A percentile compares a stretch with the other conserved stretches of the same genome.
These are phyloP conservation scores for Hydraecia micacea DNA, from an alignment of 2,888 invertebrate genomes.

Conservation along the genomic window DNA sequence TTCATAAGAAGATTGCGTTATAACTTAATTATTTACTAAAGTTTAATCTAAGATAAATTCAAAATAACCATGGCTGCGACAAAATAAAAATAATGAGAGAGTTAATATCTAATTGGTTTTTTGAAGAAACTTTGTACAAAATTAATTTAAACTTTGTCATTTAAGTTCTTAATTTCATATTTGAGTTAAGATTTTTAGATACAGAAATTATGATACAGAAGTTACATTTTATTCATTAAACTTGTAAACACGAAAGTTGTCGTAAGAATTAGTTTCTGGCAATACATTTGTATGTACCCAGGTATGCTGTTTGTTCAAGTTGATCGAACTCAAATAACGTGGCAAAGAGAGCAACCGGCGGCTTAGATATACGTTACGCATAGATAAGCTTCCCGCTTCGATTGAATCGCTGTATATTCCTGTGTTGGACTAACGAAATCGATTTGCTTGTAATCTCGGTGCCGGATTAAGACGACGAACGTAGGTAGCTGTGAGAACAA, in stretches of 20 bases:
- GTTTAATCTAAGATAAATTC: slow-evolving; percentile 18
- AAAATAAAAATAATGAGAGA: slow-evolving; percentile 16
- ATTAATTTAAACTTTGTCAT: slow-evolving; percentile 46
- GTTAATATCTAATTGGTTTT: slow-evolving; percentile 25
- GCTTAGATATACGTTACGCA: slow-evolving; percentile 76
- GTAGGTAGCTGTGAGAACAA: slow-evolving; percentile 79
- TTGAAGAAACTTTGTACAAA: slow-evolving; percentile 40
- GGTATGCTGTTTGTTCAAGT: slow-evolving; percentile 68
- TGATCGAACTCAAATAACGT: slow-evolving; percentile 80
- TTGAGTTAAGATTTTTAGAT: slow-evolving; percentile 29
- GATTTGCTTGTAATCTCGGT: slow-evolving; percentile 81
- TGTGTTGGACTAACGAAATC: slow-evolving; percentile 78
- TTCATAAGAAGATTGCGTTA: slow-evolving; percentile 42
- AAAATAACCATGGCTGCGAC: slow-evolving; percentile 7
- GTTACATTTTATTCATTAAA: slow-evolving; percentile 14
- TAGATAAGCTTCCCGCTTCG: slow-evolving; percentile 75
- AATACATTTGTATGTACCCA: slow-evolving; percentile 7
- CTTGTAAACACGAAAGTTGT: slow-evolving; percentile 4
- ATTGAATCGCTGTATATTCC: slow-evolving; percentile 77
- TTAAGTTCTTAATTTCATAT: slow-evolving; percentile 41
- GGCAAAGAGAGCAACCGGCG: slow-evolving; percentile 77
- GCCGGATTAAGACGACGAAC: slow-evolving; percentile 73
- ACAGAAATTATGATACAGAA: neutral
- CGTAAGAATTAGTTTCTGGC: slow-evolving; percentile 3
- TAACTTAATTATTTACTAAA: slow-evolving; percentile 31